phyloP scores from a whole-genome alignment of 1,140 invertebrate species.

The Cataglyphis hispanica region DNA sequence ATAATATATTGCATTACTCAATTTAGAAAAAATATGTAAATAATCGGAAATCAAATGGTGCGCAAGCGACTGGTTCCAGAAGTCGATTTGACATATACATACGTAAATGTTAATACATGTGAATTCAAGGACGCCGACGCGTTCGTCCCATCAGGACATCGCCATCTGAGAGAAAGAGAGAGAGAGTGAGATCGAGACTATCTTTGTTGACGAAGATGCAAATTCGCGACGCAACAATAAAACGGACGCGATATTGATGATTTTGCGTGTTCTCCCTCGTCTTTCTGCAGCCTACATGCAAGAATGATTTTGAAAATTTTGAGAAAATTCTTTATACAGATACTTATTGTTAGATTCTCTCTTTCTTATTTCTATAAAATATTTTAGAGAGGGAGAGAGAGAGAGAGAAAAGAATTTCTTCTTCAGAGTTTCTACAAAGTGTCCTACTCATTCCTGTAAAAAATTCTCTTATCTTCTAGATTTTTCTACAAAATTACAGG shows the following conservation, averaged over 20 bases:
- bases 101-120: no score
- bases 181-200: neutral
- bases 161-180: neutral
- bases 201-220: neutral
- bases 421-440: no score
- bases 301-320: neutral
- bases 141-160: conserved; percentile 19
- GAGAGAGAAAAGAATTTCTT: no score
- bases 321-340: neutral
- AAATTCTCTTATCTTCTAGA: no score
- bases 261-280: neutral
- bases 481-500: no score
- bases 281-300: neutral
- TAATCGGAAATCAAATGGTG: conserved; percentile 40
- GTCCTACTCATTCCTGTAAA: no score
- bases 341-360: neutral
- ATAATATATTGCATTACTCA: conserved; percentile 39
- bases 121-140: conserved; percentile 45
- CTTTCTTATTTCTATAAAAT: neutral
- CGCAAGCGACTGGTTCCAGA: conserved; percentile 13
- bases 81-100: neutral
- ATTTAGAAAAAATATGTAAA: no score
- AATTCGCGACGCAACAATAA: neutral
- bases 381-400: no score
- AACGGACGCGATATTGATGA: conserved; percentile 15